Evolutionary conservation across 1,140 invertebrate species (phyloP).

Genomic region (Pachypeltis micranthus): DNA sequence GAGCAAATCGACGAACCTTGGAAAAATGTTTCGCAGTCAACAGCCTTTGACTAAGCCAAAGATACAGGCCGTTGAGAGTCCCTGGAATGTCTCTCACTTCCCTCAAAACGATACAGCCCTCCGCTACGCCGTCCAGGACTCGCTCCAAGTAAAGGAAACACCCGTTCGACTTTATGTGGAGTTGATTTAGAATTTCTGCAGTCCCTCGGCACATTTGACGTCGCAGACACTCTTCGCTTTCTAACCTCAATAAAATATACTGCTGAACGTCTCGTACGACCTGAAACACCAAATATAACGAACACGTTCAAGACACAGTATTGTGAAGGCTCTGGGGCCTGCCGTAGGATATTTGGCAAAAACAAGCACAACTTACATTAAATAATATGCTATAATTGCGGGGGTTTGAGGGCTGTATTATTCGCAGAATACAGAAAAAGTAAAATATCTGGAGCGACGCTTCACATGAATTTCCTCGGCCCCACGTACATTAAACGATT

Average conservation of each 20-base stretch:
- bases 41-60: conserved; percentile 87
- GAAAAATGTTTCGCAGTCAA: conserved; percentile 80
- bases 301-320: too few species aligned
- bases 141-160: conserved; percentile 90
- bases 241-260: conserved; percentile 81
- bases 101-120: conserved; percentile 80
- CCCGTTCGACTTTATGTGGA: conserved; percentile 93
- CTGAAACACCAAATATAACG: conserved; percentile 19
- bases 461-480: too few species aligned
- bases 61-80: conserved; percentile 84
- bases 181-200: conserved; percentile 86
- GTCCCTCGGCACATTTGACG: conserved; percentile 73
- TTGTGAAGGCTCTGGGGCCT: too few species aligned
- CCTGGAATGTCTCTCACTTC: conserved; percentile 84
- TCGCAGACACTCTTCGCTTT: conserved; percentile 65
- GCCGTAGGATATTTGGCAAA: too few species aligned
- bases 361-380: too few species aligned
- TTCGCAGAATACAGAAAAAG: too few species aligned
- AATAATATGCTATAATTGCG: too few species aligned
- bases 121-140: conserved; percentile 81
- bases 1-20: conserved; percentile 37
- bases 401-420: too few species aligned
- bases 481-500: too few species aligned
- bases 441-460: too few species aligned
- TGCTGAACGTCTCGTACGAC: conserved; percentile 86